Evolutionary conservation across 2,113 vertebrate genomes (phyloP).

Genomic region (Hemiprocne comata): DNA sequence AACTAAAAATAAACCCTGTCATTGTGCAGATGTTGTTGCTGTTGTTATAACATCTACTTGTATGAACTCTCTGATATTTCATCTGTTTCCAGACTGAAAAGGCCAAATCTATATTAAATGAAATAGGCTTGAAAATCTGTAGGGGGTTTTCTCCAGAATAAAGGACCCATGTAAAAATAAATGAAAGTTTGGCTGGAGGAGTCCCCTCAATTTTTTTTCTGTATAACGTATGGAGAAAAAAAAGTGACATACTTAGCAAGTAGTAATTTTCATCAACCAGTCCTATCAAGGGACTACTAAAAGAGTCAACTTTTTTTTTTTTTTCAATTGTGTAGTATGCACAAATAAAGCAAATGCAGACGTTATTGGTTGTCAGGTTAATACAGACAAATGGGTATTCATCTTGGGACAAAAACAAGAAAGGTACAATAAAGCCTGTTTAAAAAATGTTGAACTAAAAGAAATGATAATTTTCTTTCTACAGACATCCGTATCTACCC

Average conservation of each 20-base stretch:
- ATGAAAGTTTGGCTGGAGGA: background rate
- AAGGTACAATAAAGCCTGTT: background rate
- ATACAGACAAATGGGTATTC: background rate
- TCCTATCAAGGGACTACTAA: background rate
- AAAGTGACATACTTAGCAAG: background rate
- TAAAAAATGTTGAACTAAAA: background rate
- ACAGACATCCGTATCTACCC: background rate
- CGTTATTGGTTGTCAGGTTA: background rate
- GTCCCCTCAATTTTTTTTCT: background rate
- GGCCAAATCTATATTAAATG: background rate
- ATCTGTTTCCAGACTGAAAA: background rate
- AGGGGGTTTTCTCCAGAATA: background rate
- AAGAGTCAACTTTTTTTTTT: background rate
- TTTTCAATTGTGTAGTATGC: no score
- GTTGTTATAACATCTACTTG: background rate
- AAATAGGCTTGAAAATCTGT: background rate
- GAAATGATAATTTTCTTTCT: background rate
- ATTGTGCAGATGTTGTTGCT: background rate
- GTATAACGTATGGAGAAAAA: background rate
- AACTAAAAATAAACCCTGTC: background rate
- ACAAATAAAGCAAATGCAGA: background rate
- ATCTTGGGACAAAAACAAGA: background rate
- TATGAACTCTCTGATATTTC: background rate
- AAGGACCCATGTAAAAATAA: background rate
- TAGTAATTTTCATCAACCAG: background rate